Evolutionary conservation across 2,888 invertebrate genomes (phyloP).

Genomic region (Atrina japonica): DNA sequence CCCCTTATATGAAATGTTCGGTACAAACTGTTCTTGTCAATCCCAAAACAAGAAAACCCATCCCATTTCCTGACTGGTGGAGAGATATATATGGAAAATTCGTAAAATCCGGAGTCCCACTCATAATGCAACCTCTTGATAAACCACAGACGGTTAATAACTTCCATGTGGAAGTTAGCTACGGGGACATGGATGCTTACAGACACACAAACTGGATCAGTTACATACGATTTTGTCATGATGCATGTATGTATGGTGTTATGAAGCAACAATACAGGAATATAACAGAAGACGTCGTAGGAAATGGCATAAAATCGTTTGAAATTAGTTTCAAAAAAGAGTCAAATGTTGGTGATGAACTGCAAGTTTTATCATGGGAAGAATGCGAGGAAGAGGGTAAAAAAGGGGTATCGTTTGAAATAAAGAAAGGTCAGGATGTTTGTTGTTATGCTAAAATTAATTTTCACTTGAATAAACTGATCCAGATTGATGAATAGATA

Average conservation of each 20-base stretch:
- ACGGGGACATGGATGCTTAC: slow-evolving; percentile 37
- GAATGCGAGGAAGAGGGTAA: background rate
- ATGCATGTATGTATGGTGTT: slow-evolving; percentile 26
- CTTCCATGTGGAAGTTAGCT: slow-evolving; percentile 18
- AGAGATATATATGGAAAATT: slow-evolving; percentile 30
- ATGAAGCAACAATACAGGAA: slow-evolving; percentile 10
- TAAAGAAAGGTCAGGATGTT: slow-evolving; percentile 20
- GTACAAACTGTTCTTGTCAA: slow-evolving; percentile 39
- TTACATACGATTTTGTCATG: slow-evolving; percentile 35
- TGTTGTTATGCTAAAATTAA: slow-evolving; percentile 13
- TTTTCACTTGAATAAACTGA: slow-evolving; percentile 1
- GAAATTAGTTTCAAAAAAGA: slow-evolving; percentile 32
- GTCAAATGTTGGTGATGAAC: slow-evolving; percentile 32
- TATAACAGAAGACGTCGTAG: background rate
- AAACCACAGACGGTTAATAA: background rate
- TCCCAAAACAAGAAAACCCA: slow-evolving; percentile 27
- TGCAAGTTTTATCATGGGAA: slow-evolving; percentile 37
- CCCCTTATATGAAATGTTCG: slow-evolving; percentile 27
- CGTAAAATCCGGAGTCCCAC: background rate
- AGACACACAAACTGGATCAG: slow-evolving; percentile 39
- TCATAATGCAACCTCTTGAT: slow-evolving; percentile 12
- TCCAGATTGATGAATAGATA: no score
- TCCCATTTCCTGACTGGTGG: slow-evolving; percentile 44
- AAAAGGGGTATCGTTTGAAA: slow-evolving; percentile 33
- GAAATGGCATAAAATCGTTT: slow-evolving; percentile 25